These are phyloP conservation scores for Cyanistes caeruleus DNA, from an alignment of 2,113 vertebrate species.

Conservation along the genomic window DNA sequence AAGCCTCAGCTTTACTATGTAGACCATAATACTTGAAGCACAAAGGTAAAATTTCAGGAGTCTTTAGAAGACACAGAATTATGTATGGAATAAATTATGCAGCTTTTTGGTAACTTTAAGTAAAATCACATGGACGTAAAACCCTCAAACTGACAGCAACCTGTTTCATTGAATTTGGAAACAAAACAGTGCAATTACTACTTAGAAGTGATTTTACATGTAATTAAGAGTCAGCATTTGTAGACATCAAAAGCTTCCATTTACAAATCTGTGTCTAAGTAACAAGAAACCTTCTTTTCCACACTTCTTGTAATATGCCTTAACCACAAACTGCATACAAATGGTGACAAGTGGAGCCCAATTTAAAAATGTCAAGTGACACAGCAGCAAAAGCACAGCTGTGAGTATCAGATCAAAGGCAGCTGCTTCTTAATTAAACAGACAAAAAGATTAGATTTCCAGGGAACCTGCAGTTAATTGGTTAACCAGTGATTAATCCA, in stretches of 20 bases:
- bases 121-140: neutral
- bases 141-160: neutral
- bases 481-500: slow-evolving; percentile 68
- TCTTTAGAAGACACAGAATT: neutral
- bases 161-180: neutral
- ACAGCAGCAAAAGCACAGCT: slow-evolving; percentile 67
- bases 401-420: slow-evolving; percentile 70
- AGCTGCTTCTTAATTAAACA: slow-evolving; percentile 72
- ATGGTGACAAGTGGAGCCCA: slow-evolving; percentile 52
- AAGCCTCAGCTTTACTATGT: neutral
- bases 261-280: slow-evolving; percentile 28
- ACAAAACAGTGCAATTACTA: neutral
- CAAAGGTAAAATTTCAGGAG: neutral
- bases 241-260: slow-evolving; percentile 57
- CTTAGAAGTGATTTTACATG: neutral
- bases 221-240: slow-evolving; percentile 26
- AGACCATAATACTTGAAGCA: neutral
- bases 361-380: slow-evolving; percentile 65
- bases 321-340: slow-evolving; percentile 42
- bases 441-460: slow-evolving; percentile 64
- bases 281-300: slow-evolving; percentile 55
- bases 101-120: neutral
- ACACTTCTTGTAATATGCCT: slow-evolving; percentile 34
- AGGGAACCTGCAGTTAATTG: slow-evolving; percentile 63
- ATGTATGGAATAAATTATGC: neutral